Evolutionary conservation across 2,888 invertebrate genomes (phyloP).

Genomic region (Eupithecia abbreviata): DNA sequence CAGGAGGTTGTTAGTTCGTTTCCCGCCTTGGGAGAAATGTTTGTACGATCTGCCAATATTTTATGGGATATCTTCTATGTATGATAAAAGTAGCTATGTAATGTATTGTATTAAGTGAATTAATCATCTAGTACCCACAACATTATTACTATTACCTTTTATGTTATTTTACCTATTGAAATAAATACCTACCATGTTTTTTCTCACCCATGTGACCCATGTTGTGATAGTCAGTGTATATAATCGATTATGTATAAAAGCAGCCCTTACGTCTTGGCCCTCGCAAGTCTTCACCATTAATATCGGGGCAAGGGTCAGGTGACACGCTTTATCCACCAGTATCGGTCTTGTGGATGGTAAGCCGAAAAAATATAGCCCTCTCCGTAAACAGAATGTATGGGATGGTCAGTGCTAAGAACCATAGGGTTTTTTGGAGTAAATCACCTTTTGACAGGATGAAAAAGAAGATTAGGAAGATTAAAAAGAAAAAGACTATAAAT

Average conservation of each 20-base stretch:
- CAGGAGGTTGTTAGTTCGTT: too few relatives aligned
- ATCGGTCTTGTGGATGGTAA: slow-evolving; percentile 63
- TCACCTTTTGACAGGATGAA: background rate
- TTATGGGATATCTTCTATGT: too few relatives aligned
- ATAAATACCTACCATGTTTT: background rate
- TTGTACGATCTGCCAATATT: too few relatives aligned
- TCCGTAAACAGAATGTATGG: slow-evolving; percentile 62
- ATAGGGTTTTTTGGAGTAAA: slow-evolving; percentile 5
- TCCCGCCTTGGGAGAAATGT: too few relatives aligned
- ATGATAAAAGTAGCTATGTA: too few relatives aligned
- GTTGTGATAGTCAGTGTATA: background rate
- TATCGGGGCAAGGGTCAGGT: slow-evolving; percentile 66
- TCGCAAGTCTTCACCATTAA: slow-evolving; percentile 59
- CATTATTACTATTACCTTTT: background rate
- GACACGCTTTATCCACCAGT: slow-evolving; percentile 64
- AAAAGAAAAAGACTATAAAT: background rate
- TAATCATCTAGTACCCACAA: too few relatives aligned
- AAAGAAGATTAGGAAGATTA: background rate
- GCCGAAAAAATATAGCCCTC: slow-evolving; percentile 62
- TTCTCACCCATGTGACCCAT: background rate
- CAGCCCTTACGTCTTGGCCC: slow-evolving; percentile 28
- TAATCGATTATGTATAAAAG: slow-evolving; percentile 17
- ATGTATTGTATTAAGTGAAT: too few relatives aligned
- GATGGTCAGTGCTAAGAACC: slow-evolving; percentile 17
- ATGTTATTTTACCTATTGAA: background rate